A percentile compares a stretch with the other conserved stretches of the same genome.
These are phyloP conservation scores for Eupithecia abbreviata DNA, from an alignment of 2,888 invertebrate genomes.

Conservation along the genomic window DNA sequence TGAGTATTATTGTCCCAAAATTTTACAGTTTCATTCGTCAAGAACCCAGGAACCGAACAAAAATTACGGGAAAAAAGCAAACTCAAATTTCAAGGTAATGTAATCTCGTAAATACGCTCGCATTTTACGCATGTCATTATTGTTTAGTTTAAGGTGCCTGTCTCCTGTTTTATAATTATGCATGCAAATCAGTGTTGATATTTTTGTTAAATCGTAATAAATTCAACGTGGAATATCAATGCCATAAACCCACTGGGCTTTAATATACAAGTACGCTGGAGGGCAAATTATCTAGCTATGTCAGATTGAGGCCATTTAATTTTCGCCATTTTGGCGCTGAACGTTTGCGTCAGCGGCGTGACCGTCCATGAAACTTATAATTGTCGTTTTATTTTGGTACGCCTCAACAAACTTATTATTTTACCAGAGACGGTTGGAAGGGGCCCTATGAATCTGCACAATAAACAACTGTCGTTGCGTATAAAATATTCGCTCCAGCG, in stretches of 20 bases:
- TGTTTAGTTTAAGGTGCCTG: background rate
- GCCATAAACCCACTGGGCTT: background rate
- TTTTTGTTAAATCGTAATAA: background rate
- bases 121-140: slow-evolving; percentile 6
- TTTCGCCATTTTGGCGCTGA: too few relatives aligned
- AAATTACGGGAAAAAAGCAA: slow-evolving; percentile 35
- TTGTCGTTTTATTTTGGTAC: too few relatives aligned
- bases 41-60: slow-evolving; percentile 32
- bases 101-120: slow-evolving; percentile 31
- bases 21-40: slow-evolving; percentile 35
- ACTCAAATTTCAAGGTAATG: slow-evolving; percentile 37
- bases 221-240: background rate
- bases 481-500: too few relatives aligned
- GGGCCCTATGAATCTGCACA: too few relatives aligned
- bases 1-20: slow-evolving; percentile 21
- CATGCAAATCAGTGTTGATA: background rate
- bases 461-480: too few relatives aligned
- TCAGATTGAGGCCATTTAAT: too few relatives aligned
- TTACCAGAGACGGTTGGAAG: too few relatives aligned
- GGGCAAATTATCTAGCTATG: too few relatives aligned
- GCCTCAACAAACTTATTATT: too few relatives aligned
- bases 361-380: too few relatives aligned
- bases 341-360: too few relatives aligned
- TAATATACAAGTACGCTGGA: too few relatives aligned
- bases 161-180: background rate